Base-by-base conservation (phyloP, 2,797 vertebrate species). In the Staurois parvus region DNA sequence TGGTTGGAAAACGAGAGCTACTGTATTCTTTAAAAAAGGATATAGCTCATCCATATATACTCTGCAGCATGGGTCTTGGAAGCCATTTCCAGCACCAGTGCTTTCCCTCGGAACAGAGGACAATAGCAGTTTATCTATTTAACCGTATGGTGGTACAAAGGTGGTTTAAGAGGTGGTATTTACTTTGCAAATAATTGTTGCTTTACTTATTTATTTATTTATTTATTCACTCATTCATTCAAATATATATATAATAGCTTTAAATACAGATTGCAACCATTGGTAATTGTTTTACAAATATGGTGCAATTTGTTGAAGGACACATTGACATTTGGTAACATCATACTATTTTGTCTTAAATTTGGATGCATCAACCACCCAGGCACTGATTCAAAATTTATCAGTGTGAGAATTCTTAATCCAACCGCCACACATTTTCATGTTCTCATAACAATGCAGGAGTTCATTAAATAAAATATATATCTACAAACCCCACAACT, bases 341-440 rank as follows among this genome's bases (percentile, higher is more conserved):
- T 56, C 1, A 26, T n/a, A 13, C 29, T 30, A 40, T 75, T 75
- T 67, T 83, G 59, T 76, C 74, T 70, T 48, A 21, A 40, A 19
- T 15, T 9, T 72, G 2, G 45, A 34, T 24, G 32, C 32, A 76
- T 37, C 45, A 70, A 29, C 1, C n/a, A 26, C 34, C 24, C 12
- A 62, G 68, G 48, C 74, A 76, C 40, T 73, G 12, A 24, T 45
- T 40, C n/a, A 34, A 21, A 29, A 59, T 15, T 64, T 79, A 84
- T 84, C 83, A 84, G 69, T 79, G 83, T 84, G 83, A 21, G 83
- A 84, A 79, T 73, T 56, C 64, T 24, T 26, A 13, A 59, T 30
- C 6, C 24, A 10, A 48, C 12, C 19, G 69, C 19, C 56, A 73
- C 68, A 66, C 52, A 84, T 72, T 45, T 67, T 11, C 28, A 42